A percentile compares a stretch with the other conserved stretches of the same genome.
phyloP scores from a whole-genome alignment of 1,140 invertebrate genomes.

The Hylaeus anthracinus region DNA sequence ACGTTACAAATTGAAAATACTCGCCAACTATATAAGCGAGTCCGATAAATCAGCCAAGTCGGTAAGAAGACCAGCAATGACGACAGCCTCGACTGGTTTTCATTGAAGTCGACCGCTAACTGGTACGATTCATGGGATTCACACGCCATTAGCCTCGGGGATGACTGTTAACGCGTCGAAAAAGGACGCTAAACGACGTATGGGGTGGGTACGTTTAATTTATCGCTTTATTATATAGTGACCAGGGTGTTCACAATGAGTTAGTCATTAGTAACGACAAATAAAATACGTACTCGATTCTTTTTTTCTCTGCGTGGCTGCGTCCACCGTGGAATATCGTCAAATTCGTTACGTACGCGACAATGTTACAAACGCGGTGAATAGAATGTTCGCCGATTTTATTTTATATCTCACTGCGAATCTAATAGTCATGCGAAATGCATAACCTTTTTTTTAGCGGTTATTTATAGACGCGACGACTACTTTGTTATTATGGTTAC shows the following conservation, averaged over 20 bases:
- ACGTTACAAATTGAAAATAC: neutral
- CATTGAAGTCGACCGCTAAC: slow-evolving; percentile 36
- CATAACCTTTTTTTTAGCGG: too few relatives aligned
- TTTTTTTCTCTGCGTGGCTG: slow-evolving; percentile 4
- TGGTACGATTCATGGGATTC: slow-evolving; percentile 56
- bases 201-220: slow-evolving; percentile 62
- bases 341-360: neutral
- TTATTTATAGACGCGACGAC: too few relatives aligned
- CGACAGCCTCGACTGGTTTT: slow-evolving; percentile 42
- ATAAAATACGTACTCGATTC: slow-evolving; percentile 25
- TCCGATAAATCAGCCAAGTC: neutral
- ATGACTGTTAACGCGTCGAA: slow-evolving; percentile 59
- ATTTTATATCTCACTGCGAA: neutral
- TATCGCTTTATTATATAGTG: slow-evolving; percentile 73
- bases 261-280: slow-evolving; percentile 56
- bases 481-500: too few relatives aligned
- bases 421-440: too few relatives aligned
- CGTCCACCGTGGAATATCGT: slow-evolving; percentile 7
- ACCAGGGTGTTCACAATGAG: slow-evolving; percentile 56
- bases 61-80: slow-evolving; percentile 24
- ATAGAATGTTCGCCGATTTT: too few relatives aligned
- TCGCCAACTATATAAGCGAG: neutral
- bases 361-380: neutral
- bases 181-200: slow-evolving; percentile 27
- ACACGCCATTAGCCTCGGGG: slow-evolving; percentile 59